Evolutionary conservation across 2,888 invertebrate genomes (phyloP).

Genomic region (Diachrysia chrysitis): DNA sequence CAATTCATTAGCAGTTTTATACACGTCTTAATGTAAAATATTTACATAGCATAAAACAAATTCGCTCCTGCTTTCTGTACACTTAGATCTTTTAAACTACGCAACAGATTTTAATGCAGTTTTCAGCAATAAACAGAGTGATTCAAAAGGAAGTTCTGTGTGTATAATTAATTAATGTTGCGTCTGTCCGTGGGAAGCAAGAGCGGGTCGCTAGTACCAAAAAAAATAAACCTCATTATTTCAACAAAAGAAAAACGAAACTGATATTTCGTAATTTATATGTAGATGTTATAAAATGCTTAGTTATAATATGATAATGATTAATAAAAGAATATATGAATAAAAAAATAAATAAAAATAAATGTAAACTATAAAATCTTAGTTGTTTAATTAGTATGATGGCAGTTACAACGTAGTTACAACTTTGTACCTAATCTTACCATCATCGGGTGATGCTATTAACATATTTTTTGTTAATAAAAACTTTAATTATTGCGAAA

Average conservation of each 20-base stretch:
- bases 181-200: no score
- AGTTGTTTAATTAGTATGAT: background rate
- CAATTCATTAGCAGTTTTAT: no score
- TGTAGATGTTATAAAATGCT: background rate
- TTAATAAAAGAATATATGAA: background rate
- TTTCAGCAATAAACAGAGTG: no score
- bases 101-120: no score
- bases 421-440: background rate
- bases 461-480: background rate
- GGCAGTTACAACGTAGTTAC: background rate
- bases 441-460: background rate
- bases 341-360: no score
- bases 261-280: background rate
- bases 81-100: no score
- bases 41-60: no score
- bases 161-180: no score
- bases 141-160: no score
- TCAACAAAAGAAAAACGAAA: background rate
- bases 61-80: no score
- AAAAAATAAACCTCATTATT: background rate
- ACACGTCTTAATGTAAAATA: no score
- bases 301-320: background rate
- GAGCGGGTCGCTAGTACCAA: no score
- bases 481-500: background rate
- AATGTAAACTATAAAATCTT: background rate